These are phyloP conservation scores for Gastracanthus pulcherrimus DNA, from an alignment of 2,888 invertebrate genomes.

Conservation along the genomic window DNA sequence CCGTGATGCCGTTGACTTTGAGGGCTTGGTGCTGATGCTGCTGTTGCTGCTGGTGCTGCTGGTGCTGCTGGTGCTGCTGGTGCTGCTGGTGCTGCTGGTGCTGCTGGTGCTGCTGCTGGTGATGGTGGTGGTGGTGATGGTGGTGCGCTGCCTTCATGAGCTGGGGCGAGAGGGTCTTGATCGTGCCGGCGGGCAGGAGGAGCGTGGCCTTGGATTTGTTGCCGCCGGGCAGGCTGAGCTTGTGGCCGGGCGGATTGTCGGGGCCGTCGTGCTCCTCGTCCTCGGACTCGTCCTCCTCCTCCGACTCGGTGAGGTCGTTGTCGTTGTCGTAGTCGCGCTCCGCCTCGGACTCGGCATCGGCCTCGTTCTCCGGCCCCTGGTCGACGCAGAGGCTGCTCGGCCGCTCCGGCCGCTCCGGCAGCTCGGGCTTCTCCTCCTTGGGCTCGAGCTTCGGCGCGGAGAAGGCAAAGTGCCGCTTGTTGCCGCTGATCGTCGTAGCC, in stretches of 20 bases:
- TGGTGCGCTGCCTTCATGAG: slow-evolving; percentile 28
- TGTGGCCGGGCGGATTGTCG: slow-evolving; percentile 40
- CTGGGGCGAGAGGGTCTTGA: slow-evolving; percentile 68
- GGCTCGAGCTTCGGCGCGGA: slow-evolving; percentile 63
- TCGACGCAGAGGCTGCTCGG: slow-evolving; percentile 63
- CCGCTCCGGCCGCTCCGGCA: slow-evolving; percentile 50
- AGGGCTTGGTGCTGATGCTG: slow-evolving; percentile 51
- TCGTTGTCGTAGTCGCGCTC: slow-evolving; percentile 73
- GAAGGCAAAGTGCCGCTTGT: slow-evolving; percentile 68
- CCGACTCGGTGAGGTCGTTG: slow-evolving; percentile 64
- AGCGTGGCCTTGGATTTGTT: slow-evolving; percentile 64
- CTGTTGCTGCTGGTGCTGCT: slow-evolving; percentile 62
- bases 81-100: slow-evolving; percentile 68
- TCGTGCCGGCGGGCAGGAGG: slow-evolving; percentile 60
- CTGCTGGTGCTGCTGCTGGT: slow-evolving; percentile 67
- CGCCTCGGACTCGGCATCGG: slow-evolving; percentile 62
- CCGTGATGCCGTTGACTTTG: slow-evolving; percentile 66
- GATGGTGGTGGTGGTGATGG: slow-evolving; percentile 50
- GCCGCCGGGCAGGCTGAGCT: slow-evolving; percentile 52
- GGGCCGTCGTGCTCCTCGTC: slow-evolving; percentile 60
- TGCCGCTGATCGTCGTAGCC: slow-evolving; percentile 47
- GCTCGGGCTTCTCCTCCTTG: slow-evolving; percentile 66
- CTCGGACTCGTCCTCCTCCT: slow-evolving; percentile 66
- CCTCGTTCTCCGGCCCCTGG: slow-evolving; percentile 72
- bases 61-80: slow-evolving; percentile 59